phyloP scores from a whole-genome alignment of 1,140 invertebrate species.

The Aphelinus certus region DNA sequence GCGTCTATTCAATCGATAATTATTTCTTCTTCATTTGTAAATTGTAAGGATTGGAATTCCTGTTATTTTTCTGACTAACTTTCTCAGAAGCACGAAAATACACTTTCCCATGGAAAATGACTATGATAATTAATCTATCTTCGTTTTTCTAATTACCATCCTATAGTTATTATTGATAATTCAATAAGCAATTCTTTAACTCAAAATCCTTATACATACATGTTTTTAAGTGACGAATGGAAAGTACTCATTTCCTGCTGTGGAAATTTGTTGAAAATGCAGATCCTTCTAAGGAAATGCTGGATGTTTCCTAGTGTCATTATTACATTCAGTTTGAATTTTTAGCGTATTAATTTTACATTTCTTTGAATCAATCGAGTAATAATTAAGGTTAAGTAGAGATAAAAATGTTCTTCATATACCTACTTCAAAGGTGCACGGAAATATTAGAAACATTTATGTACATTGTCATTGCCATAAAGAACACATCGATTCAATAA shows the following conservation, averaged over 20 bases:
- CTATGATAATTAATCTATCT: neutral
- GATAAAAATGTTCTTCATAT: no score
- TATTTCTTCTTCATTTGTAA: neutral
- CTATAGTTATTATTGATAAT: neutral
- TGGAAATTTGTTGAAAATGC: neutral
- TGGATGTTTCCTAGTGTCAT: constrained; percentile 8
- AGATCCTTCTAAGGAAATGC: neutral
- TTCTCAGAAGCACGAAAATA: neutral
- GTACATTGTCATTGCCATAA: constrained; percentile 21
- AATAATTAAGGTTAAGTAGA: no score
- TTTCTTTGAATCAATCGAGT: neutral
- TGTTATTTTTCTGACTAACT: constrained; percentile 5
- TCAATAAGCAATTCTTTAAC: no score
- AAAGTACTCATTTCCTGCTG: no score
- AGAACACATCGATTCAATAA: constrained; percentile 24
- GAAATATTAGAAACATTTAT: constrained; percentile 27
- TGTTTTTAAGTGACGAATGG: no score
- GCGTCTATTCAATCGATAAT: constrained; percentile 4
- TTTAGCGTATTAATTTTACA: constrained; percentile 8
- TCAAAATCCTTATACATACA: no score
- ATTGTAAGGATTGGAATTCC: neutral
- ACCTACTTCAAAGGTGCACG: constrained; percentile 1
- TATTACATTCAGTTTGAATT: neutral
- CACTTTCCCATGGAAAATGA: constrained; percentile 23
- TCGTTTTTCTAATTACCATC: neutral